Evolutionary conservation across 92 coral and sea anemone genomes (phyloP), one percentile per base, ranked within the genome.

Genomic region (Zoanthus solanderi): DNA sequence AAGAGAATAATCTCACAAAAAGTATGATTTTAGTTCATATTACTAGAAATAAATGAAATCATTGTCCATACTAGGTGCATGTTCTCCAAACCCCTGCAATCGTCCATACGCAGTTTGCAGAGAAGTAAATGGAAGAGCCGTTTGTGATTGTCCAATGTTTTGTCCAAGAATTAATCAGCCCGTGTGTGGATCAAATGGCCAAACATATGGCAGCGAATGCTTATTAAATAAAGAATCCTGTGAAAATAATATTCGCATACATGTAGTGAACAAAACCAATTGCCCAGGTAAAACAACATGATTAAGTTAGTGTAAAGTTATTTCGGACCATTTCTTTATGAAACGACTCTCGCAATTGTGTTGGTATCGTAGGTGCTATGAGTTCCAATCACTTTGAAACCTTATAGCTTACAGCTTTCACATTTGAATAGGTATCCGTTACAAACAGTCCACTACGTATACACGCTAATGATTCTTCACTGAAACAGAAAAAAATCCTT

Each of bases 111-210:
- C 85, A 23, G 9, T 46, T 14, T 81, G 85, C 13, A 18, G 18
- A 44, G 75, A 23, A 7, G 61, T 13, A 37, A 66, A 66, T n/a
- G 61, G 45, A 7, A 65, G 75, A 18, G 23, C 85, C 23, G 29
- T 9, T 37, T 81, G 85, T 63, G 85, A 81, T 46, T 81, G 85
- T 50, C 85, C 75, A 15, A 65, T 44, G 61, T 81, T 81, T 50
- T 81, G 85, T 45, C 85, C 85, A 11, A 23, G 44, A 10, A 18
- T 65, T 17, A 65, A 66, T 52, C 10, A 23, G 29, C 85, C 85
- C 1, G 85, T 66, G 45, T 81, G 85, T 18, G 85, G 85, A 63
- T 44, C 73, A 7, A 75, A 81, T 66, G 85, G 85, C 0, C 52
- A 17, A 10, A 65, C 85, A 23, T 81, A 66, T 65, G 85, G 85